Evolutionary conservation across 1,140 invertebrate species (phyloP).

Genomic region (Zaprionus africanus): DNA sequence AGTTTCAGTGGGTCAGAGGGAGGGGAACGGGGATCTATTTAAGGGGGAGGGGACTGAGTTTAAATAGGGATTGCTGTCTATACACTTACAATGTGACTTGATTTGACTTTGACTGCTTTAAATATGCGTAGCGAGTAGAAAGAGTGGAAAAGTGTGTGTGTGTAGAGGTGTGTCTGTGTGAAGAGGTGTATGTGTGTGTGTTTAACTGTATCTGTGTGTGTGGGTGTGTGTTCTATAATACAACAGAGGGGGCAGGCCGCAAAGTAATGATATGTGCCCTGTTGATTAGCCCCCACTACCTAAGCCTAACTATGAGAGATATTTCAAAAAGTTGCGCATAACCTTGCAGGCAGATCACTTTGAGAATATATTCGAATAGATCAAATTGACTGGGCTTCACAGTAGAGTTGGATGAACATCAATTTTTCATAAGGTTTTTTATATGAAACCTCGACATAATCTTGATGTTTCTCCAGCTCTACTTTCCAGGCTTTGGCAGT

Average conservation of each 20-base stretch:
- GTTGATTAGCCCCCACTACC: conserved; percentile 54
- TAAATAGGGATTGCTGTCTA: conserved; percentile 44
- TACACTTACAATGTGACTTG: conserved; percentile 65
- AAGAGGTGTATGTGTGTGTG: conserved; percentile 49
- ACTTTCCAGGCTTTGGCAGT: neutral
- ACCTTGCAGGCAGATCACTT: conserved; percentile 27
- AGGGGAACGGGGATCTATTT: neutral
- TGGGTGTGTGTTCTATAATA: conserved; percentile 61
- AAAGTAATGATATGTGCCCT: conserved; percentile 9
- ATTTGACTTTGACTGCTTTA: conserved; percentile 19
- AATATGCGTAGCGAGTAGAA: conserved; percentile 76
- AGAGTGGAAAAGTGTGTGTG: conserved; percentile 73
- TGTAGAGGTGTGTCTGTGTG: conserved; percentile 28
- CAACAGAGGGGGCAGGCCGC: conserved; percentile 60
- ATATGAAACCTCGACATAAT: too few relatives aligned
- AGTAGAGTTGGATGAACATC: neutral
- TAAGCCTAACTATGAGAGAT: conserved; percentile 65
- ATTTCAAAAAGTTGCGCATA: conserved; percentile 26
- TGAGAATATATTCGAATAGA: neutral
- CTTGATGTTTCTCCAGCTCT: neutral
- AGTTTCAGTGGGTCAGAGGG: conserved; percentile 36
- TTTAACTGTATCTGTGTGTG: conserved; percentile 10
- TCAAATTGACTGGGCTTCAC: neutral
- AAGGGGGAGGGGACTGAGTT: neutral
- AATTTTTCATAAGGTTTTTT: too few relatives aligned